Percentiles rank a stretch among this genome's conserved stretches.
Conservation (phyloP, 2,888 invertebrate species). For the Eueremaeus valkanovi region DNA sequence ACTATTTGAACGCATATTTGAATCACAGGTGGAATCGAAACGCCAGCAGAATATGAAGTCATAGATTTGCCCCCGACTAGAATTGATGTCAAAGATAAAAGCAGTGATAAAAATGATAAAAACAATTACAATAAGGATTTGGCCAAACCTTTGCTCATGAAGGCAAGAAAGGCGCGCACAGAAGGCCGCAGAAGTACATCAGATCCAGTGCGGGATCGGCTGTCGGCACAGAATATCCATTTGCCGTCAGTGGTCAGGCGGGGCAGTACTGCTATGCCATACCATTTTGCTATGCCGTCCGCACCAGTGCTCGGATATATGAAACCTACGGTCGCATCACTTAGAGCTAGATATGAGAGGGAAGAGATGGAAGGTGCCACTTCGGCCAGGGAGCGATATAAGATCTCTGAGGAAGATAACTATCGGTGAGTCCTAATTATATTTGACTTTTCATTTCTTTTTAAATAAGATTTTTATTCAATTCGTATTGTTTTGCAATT, state of each 20-base stretch:
- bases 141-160: not conserved
- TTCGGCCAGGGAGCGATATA: not conserved
- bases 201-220: slow-evolving; percentile 14
- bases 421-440: slow-evolving; percentile 7
- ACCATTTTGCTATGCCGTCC: slow-evolving; percentile 10
- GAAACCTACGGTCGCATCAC: slow-evolving; percentile 16
- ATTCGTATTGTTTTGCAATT: not conserved
- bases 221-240: not conserved
- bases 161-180: not conserved
- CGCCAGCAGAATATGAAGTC: not conserved
- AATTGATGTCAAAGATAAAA: slow-evolving; percentile 18
- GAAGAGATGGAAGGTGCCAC: not conserved
- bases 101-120: slow-evolving; percentile 13
- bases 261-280: slow-evolving; percentile 23
- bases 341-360: slow-evolving; percentile 8
- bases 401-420: slow-evolving; percentile 20
- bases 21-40: slow-evolving; percentile 26
- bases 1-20: not conserved
- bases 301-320: not conserved
- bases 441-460: not conserved
- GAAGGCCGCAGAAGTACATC: slow-evolving; percentile 2
- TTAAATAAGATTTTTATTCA: not conserved
- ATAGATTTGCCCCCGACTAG: slow-evolving; percentile 22
- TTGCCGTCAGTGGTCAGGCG: slow-evolving; percentile 12
- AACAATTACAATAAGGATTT: not conserved